These are phyloP conservation scores for Drosophila carrolli DNA, from an alignment of 1,140 invertebrate genomes.

Conservation along the genomic window DNA sequence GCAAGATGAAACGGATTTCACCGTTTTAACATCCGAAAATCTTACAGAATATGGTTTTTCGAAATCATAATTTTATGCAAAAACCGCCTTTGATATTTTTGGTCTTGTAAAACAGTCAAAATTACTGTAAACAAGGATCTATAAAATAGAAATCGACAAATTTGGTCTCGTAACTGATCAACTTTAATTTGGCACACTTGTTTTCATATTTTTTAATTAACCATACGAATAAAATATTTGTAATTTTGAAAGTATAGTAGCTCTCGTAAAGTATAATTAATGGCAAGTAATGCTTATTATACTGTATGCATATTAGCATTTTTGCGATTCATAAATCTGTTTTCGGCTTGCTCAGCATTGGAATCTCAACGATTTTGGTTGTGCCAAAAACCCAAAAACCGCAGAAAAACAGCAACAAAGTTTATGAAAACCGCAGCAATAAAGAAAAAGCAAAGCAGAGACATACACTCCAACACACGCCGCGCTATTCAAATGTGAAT, in stretches of 20 bases:
- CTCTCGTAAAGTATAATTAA: background rate
- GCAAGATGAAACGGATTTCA: conserved; percentile 31
- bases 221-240: background rate
- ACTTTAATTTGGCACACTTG: too few relatives aligned
- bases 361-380: conserved; percentile 47
- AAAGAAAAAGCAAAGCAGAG: conserved; percentile 37
- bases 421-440: conserved; percentile 46
- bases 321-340: conserved; percentile 50
- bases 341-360: conserved; percentile 40
- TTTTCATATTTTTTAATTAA: too few relatives aligned
- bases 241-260: conserved; percentile 4
- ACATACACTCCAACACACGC: conserved; percentile 2
- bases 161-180: too few relatives aligned
- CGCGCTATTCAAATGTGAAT: conserved; percentile 46
- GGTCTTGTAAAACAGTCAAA: background rate
- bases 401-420: conserved; percentile 28
- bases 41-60: background rate
- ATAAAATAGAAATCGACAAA: too few relatives aligned
- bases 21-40: background rate
- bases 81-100: background rate
- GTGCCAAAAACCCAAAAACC: conserved; percentile 53
- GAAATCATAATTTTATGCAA: background rate
- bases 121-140: background rate
- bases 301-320: conserved; percentile 28
- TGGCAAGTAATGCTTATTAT: conserved; percentile 4